These are phyloP conservation scores for Toxostoma redivivum DNA, from an alignment of 2,113 vertebrate genomes.

Conservation along the genomic window DNA sequence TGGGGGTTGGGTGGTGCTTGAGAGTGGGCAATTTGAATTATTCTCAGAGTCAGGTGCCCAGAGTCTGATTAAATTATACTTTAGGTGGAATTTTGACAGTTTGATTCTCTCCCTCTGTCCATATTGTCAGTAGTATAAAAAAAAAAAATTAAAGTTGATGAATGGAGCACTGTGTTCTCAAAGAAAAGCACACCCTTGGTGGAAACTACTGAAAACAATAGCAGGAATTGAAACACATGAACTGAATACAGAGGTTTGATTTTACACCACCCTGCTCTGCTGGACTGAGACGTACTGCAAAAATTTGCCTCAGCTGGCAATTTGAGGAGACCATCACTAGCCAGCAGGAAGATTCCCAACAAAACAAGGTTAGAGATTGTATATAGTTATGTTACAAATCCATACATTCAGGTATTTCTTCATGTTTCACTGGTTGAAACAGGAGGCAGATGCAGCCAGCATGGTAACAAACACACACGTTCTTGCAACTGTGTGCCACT, in stretches of 20 bases:
- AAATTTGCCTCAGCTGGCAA: background rate
- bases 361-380: background rate
- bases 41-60: background rate
- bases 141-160: background rate
- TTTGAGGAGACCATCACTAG: background rate
- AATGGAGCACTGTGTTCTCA: conserved; percentile 9
- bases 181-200: conserved; percentile 4
- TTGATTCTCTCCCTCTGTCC: background rate
- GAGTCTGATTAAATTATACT: background rate
- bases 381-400: background rate
- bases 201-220: conserved; percentile 41
- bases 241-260: background rate
- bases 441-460: background rate
- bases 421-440: background rate
- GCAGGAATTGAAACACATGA: conserved; percentile 31
- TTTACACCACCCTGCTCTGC: background rate
- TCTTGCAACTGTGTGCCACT: background rate
- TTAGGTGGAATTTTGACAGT: background rate
- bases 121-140: background rate
- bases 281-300: background rate
- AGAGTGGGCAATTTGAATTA: background rate
- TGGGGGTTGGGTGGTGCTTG: conserved; percentile 19
- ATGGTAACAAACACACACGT: background rate
- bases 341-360: background rate
- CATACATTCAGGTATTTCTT: background rate